Evolutionary conservation across 1,140 invertebrate species (phyloP), one percentile per base, ranked within the genome.

Genomic region (Periplaneta americana): DNA sequence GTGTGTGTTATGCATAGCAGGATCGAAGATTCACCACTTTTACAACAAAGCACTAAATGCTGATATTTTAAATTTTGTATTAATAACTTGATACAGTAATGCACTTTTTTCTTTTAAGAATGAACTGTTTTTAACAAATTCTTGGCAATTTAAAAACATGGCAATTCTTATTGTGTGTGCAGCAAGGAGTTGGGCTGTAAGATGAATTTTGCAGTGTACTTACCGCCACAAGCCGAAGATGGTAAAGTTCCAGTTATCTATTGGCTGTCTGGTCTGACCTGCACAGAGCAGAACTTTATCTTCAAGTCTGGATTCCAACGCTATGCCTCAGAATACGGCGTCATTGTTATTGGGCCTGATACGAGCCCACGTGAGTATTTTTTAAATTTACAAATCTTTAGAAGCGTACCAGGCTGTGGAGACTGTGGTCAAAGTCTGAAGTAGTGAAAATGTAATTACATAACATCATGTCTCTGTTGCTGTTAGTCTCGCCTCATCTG

Each of bases 221-320:
- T 99, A 57, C 98, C 97, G 79, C 93, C 96, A 0, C 91, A 95
- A 85, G 91, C 92, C 18, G 93, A 95, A 81, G 89, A 91, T 78
- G 90, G 90, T 22, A 87, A 89, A 85, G 88, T 95, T 33, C 97
- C 98, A 37, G 95, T 98, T 11, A 91, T 99, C 8, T 99, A 97
- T 87, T 99, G 95, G 91, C 89, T 99, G 0, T 99, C 98, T 76
- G 98, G 98, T 17, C 89, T 99, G 10, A 97, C 96, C 0, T 99
- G 98, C 87, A 98, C 93, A 34, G 98, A 99, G 88, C 93, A 97
- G 85, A 99, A 99, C 90, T 99, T 99, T 87, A 95, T 99, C 78
- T 93, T 96, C 78, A 99, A 99, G 90, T 93, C 97, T 77, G 98
- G 98, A 48, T 94, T 95, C 83, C 98, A 99, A 90, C 92, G 92